phyloP scores from a whole-genome alignment of 1,140 invertebrate species.

The Gonatopus flavifemur region DNA sequence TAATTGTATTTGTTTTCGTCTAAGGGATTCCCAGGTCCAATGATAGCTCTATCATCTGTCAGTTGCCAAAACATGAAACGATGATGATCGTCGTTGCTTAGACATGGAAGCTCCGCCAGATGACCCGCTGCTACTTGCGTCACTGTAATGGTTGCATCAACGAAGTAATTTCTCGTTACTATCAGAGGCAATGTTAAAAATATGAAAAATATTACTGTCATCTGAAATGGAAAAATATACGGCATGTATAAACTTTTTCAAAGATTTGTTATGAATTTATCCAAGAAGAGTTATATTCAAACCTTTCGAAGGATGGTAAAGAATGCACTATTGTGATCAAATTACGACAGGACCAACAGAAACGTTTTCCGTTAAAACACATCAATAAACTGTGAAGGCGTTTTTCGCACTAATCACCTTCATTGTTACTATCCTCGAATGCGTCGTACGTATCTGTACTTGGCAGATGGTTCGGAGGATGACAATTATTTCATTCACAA shows the following conservation, averaged over 20 bases:
- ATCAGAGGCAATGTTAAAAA: conserved; percentile 32
- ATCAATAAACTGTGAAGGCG: no score
- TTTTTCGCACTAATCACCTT: conserved; percentile 22
- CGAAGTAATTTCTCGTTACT: conserved; percentile 17
- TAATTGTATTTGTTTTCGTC: conserved; percentile 69
- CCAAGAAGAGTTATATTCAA: no score
- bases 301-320: no score
- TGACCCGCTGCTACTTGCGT: conserved; percentile 62
- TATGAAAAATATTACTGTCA: conserved; percentile 27
- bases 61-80: conserved; percentile 71
- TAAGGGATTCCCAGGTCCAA: conserved; percentile 65
- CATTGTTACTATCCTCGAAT: conserved; percentile 8
- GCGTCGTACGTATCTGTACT: conserved; percentile 13
- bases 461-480: conserved; percentile 20
- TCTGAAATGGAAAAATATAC: conserved; percentile 33
- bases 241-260: not conserved
- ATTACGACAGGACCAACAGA: no score
- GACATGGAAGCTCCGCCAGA: conserved; percentile 64
- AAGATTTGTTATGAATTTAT: no score
- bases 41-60: conserved; percentile 58
- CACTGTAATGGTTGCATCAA: conserved; percentile 39
- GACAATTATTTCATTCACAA: conserved; percentile 21
- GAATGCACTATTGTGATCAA: no score
- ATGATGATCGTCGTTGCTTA: conserved; percentile 67
- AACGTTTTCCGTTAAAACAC: no score